These are phyloP conservation scores for Regulus satrapa DNA, from an alignment of 2,113 vertebrate species.

Conservation along the genomic window DNA sequence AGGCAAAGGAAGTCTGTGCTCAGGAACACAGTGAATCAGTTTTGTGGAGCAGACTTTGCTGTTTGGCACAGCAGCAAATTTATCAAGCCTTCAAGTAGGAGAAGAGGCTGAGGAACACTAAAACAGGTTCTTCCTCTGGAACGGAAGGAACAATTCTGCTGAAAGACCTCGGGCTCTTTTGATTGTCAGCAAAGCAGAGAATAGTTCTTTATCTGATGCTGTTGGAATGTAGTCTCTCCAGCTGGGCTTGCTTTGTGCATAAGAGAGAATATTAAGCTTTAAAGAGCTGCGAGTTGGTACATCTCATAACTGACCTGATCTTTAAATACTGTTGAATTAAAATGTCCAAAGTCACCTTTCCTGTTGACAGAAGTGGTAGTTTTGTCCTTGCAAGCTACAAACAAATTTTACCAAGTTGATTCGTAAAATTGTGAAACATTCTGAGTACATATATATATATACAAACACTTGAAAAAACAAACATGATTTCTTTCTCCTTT, in stretches of 20 bases:
- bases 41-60: not conserved
- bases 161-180: not conserved
- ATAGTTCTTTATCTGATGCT: not conserved
- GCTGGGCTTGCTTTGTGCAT: not conserved
- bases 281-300: not conserved
- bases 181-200: not conserved
- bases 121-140: not conserved
- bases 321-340: not conserved
- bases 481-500: not conserved
- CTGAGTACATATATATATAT: not conserved
- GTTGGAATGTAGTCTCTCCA: slow-evolving; percentile 13
- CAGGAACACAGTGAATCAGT: not conserved
- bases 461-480: not conserved
- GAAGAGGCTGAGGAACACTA: not conserved
- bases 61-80: not conserved
- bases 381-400: not conserved
- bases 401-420: accelerated
- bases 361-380: not conserved
- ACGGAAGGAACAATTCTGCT: not conserved
- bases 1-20: not conserved
- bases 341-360: not conserved
- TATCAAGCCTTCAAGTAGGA: not conserved
- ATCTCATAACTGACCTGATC: not conserved
- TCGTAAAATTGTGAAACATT: not conserved
- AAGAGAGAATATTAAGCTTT: not conserved